Evolutionary conservation across 2,888 invertebrate genomes (phyloP).

Genomic region (Digitonthophagus gazella): DNA sequence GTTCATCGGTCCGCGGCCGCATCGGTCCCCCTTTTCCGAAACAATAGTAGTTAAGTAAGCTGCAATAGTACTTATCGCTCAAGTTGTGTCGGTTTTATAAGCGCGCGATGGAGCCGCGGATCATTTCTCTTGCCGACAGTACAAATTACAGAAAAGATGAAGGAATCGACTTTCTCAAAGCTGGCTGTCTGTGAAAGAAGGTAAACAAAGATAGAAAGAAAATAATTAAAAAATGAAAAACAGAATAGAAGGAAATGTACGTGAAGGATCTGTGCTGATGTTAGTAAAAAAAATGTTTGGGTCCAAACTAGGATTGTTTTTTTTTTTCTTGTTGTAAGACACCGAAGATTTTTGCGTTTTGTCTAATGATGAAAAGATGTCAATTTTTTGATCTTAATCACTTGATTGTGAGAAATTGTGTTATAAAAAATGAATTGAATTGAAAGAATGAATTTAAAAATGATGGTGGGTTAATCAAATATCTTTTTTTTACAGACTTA

Average conservation of each 20-base stretch:
- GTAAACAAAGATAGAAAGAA: not conserved
- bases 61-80: conserved; percentile 18
- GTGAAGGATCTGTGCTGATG: not conserved
- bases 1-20: conserved; percentile 3
- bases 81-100: conserved; percentile 6
- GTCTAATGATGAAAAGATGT: too few species aligned
- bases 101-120: conserved; percentile 36
- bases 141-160: conserved; percentile 34
- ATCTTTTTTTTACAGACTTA: too few species aligned
- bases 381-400: not conserved
- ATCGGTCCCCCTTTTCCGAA: too few species aligned
- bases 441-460: too few species aligned
- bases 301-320: conserved; percentile 27
- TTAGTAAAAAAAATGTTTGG: conserved; percentile 24
- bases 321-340: conserved; percentile 2
- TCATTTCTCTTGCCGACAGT: conserved; percentile 45
- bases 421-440: too few species aligned
- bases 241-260: too few species aligned
- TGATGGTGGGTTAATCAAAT: too few species aligned
- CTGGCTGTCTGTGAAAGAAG: conserved; percentile 18
- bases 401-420: not conserved
- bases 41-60: not conserved
- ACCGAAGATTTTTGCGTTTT: not conserved
- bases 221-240: not conserved
- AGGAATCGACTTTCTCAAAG: conserved; percentile 16